A percentile compares a stretch with the other conserved stretches of the same genome.
Conservation (phyloP, 92 coral and sea anemone species). For the Desmophyllum pertusum region DNA sequence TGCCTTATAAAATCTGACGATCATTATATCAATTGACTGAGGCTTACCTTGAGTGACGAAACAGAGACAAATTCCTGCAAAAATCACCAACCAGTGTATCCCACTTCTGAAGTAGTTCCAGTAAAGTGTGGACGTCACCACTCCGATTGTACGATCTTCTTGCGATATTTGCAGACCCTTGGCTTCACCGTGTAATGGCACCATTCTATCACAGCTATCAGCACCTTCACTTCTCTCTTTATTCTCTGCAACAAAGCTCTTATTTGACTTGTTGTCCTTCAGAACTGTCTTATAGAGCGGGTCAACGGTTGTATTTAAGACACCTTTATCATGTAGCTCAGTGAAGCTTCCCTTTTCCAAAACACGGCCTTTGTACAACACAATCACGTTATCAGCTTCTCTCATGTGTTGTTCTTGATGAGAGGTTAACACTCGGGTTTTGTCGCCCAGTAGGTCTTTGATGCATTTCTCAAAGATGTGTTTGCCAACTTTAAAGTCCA, state of each 20-base stretch:
- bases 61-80: not conserved
- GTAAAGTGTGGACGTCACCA: not conserved
- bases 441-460: not conserved
- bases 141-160: not conserved
- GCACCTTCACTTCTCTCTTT: not conserved
- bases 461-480: conserved; percentile 4
- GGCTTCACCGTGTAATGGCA: not conserved
- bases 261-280: not conserved
- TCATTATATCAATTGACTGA: too few species aligned
- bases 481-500: conserved; percentile 5
- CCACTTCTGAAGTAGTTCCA: not conserved
- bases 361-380: conserved; percentile 7
- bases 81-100: not conserved
- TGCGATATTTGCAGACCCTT: not conserved
- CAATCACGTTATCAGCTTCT: conserved; percentile 2
- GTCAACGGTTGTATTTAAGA: not conserved
- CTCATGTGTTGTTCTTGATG: not conserved
- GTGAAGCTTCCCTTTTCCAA: not conserved
- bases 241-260: not conserved
- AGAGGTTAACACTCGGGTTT: not conserved
- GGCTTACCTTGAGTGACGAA: not conserved
- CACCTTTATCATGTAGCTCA: not conserved
- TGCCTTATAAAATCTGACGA: too few species aligned
- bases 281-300: not conserved
- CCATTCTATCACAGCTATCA: not conserved